A percentile compares a stretch with the other conserved stretches of the same genome.
phyloP scores from a whole-genome alignment of 2,113 vertebrate species.

The Thalassoma bifasciatum region DNA sequence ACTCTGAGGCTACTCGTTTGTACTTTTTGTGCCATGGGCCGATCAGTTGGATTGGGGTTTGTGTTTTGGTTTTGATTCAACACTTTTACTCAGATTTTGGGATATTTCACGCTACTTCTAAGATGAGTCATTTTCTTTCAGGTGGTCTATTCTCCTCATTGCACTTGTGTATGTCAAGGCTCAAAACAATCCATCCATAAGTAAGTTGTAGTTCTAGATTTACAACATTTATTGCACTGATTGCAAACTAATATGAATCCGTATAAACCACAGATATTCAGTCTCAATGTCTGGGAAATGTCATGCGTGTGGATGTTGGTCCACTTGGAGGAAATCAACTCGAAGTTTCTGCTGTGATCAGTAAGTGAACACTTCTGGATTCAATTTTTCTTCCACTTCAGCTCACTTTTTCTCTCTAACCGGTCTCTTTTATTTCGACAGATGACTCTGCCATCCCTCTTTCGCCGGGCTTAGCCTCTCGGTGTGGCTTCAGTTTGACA shows the following conservation, averaged over 20 bases:
- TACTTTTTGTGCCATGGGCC: conserved; percentile 53
- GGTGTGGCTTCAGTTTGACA: conserved; percentile 78
- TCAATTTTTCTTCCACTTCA: rapidly evolving
- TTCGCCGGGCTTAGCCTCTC: conserved; percentile 62
- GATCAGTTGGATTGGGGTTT: conserved; percentile 54
- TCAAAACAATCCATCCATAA: conserved; percentile 34
- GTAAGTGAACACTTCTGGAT: conserved; percentile 56
- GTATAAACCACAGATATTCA: conserved; percentile 45
- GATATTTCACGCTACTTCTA: neutral
- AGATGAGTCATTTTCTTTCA: conserved; percentile 40
- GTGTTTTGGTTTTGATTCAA: neutral
- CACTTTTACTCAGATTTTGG: neutral
- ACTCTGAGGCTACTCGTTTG: neutral
- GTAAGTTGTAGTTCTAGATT: conserved; percentile 47
- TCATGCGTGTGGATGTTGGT: conserved; percentile 69
- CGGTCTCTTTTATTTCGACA: conserved; percentile 22
- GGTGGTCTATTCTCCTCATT: conserved; percentile 63
- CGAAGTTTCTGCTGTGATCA: conserved; percentile 67
- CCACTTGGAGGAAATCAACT: conserved; percentile 60
- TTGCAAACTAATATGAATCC: neutral
- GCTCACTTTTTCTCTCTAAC: neutral
- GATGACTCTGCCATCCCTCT: conserved; percentile 70
- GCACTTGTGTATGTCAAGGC: conserved; percentile 19
- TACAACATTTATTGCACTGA: neutral
- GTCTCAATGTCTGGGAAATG: conserved; percentile 74